Base-by-base conservation (phyloP, 1,140 invertebrate species). In the Listronotus bonariensis region DNA sequence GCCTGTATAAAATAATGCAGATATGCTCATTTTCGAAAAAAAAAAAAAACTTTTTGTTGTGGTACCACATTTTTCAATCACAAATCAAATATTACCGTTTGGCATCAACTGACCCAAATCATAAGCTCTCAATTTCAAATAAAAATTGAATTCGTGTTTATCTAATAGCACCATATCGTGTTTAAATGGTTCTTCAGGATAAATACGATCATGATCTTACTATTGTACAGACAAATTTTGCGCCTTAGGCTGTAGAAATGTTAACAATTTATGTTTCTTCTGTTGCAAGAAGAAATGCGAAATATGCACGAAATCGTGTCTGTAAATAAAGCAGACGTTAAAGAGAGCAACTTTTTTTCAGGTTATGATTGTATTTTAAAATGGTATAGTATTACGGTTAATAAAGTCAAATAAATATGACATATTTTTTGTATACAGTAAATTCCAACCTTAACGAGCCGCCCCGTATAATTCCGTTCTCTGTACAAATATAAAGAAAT, bases 101-200 rank as follows among this genome's bases (percentile, higher is more conserved):
- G 45, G 6, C 18, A 48, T 20, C 45, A 20, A 48, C 11, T 48
- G 45, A 48, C 45, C 45, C 18, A 48, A 18, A 48, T 48, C 18
- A 18, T 48, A 26, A 12, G 42, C n/a, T 43, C 42, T 43, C 42
- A 18, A 43, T 43, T 43, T 43, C 42, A 43, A 43, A 7, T 10
- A 36, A 43, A 43, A 43, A 43, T n/a, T n/a, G n/a, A 18, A n/a
- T 14, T 43, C 42, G 42, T 43, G 42, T 43, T 43, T 14, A 7
- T 11, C 42, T 43, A 14, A 14, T 43, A 43, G 45, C 15, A 20
- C 11, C 18, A 48, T 20, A 48, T 48, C 45, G 45, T 48, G 45
- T 48, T 48, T 48, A 48, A 48, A 48, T 48, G 15, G 45, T 48
- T 48, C 45, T 48, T 48, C 45, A n/a, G 18, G 45, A 48, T 48